Conservation (phyloP, 23 tunicate species). For the Halocynthia roretzi region DNA sequence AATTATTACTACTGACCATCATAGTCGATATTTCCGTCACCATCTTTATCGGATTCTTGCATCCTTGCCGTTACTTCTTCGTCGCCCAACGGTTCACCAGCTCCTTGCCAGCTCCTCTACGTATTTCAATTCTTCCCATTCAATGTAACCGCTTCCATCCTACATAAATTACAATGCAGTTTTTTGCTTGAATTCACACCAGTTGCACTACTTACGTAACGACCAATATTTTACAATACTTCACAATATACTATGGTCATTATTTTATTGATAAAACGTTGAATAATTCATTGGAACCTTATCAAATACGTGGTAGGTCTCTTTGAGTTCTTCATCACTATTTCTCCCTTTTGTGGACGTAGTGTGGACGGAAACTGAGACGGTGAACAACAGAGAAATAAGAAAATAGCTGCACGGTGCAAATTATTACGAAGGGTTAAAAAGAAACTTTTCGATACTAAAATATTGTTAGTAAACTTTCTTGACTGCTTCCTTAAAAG, state of each 20-base stretch:
- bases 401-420: no score
- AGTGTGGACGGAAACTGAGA: not conserved
- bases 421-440: no score
- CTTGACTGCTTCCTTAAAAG: no score
- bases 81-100: conserved; percentile 55
- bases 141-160: conserved; percentile 84
- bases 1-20: conserved; percentile 36
- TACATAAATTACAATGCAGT: not conserved
- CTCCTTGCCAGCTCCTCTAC: conserved; percentile 88
- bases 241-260: not conserved
- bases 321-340: conserved; percentile 43
- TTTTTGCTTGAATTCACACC: not conserved
- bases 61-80: conserved; percentile 48
- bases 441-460: no score
- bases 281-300: conserved; percentile 18
- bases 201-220: not conserved
- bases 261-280: not conserved
- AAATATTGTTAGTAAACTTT: no score
- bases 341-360: conserved; percentile 6
- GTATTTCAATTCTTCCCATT: conserved; percentile 59
- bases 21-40: conserved; percentile 83
- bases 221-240: no score
- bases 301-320: conserved; percentile 66
- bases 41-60: conserved; percentile 84
- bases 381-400: no score